Evolutionary conservation across 2,797 vertebrate species (phyloP).

Genomic region (Clarias pachynema): DNA sequence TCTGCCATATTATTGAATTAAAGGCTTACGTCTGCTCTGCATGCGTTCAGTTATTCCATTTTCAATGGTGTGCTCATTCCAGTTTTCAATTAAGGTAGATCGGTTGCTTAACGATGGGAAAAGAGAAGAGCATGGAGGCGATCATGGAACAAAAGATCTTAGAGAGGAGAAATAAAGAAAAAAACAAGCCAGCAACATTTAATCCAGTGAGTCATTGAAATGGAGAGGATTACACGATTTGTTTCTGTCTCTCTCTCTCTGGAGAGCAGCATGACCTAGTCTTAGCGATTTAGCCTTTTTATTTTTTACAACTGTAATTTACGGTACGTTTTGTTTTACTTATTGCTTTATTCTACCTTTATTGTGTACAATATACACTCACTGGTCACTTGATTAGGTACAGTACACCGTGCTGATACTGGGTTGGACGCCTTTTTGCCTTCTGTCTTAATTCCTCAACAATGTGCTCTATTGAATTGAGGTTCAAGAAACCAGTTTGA

Average conservation of each 20-base stretch:
- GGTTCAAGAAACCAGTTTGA: too few species aligned
- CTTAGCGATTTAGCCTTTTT: slow-evolving; percentile 7
- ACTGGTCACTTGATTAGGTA: too few species aligned
- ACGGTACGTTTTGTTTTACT: neutral
- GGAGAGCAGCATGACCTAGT: slow-evolving; percentile 24
- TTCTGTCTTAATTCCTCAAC: too few species aligned
- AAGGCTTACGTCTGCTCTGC: slow-evolving; percentile 68
- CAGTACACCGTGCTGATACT: too few species aligned
- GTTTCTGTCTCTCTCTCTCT: neutral
- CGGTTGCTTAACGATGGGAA: slow-evolving; percentile 52
- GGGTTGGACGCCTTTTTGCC: too few species aligned
- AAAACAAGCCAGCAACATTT: slow-evolving; percentile 28
- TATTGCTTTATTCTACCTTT: neutral
- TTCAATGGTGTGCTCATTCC: slow-evolving; percentile 64
- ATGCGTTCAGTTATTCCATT: slow-evolving; percentile 70
- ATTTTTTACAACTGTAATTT: neutral
- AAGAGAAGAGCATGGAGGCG: slow-evolving; percentile 39
- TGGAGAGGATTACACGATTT: slow-evolving; percentile 51
- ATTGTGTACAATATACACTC: neutral
- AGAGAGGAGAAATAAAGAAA: neutral
- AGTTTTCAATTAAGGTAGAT: slow-evolving; percentile 69
- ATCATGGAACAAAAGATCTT: slow-evolving; percentile 45
- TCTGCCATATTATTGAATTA: slow-evolving; percentile 78
- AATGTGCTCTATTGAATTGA: too few species aligned
- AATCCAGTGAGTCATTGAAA: slow-evolving; percentile 33